phyloP scores from a whole-genome alignment of 2,888 invertebrate species.

The Chloroclystis v-ata region DNA sequence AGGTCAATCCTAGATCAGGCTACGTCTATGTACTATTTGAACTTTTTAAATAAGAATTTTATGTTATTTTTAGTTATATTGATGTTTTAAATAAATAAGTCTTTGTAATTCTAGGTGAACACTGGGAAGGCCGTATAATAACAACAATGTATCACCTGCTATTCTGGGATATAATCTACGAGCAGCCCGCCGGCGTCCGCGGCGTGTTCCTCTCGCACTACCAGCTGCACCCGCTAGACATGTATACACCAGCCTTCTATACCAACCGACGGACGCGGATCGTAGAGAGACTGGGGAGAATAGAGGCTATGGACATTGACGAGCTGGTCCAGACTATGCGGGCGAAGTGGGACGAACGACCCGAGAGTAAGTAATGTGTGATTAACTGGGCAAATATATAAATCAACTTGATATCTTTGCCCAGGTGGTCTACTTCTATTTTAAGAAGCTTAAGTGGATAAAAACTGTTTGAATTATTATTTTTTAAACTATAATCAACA shows the following conservation, averaged over 20 bases:
- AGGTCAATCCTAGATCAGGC: too few species aligned
- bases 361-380: conserved; percentile 50
- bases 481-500: too few species aligned
- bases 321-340: conserved; percentile 64
- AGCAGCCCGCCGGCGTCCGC: conserved; percentile 57
- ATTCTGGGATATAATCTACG: conserved; percentile 88
- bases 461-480: too few species aligned
- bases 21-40: too few species aligned
- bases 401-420: too few species aligned
- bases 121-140: conserved; percentile 84
- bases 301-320: conserved; percentile 48
- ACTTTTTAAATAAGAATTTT: background rate
- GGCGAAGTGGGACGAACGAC: conserved; percentile 65
- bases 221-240: conserved; percentile 85
- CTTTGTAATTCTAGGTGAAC: conserved; percentile 80
- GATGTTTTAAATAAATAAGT: too few species aligned
- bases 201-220: conserved; percentile 82
- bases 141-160: conserved; percentile 80
- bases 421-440: too few species aligned
- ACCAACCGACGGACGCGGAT: conserved; percentile 78
- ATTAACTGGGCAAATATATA: too few species aligned
- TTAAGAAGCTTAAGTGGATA: too few species aligned
- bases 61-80: background rate
- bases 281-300: conserved; percentile 67
- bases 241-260: conserved; percentile 83